phyloP scores from a whole-genome alignment of 2,888 invertebrate species.

The Torymus texanus region DNA sequence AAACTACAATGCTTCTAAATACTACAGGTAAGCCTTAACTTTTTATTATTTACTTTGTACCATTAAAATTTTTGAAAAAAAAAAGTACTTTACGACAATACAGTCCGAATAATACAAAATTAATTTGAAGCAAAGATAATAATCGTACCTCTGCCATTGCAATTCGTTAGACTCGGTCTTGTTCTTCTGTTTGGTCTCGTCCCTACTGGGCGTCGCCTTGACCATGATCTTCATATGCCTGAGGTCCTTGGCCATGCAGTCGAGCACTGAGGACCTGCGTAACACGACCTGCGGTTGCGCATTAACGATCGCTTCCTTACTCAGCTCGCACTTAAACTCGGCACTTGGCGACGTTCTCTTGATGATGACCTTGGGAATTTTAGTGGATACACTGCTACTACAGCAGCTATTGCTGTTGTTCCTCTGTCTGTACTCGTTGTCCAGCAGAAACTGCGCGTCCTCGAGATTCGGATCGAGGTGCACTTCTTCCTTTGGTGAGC shows the following conservation, averaged over 20 bases:
- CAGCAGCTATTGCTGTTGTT: constrained; percentile 45
- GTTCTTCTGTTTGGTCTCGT: constrained; percentile 22
- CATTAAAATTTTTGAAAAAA: no score
- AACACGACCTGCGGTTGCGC: constrained; percentile 71
- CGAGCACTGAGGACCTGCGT: constrained; percentile 67
- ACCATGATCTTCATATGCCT: constrained; percentile 65
- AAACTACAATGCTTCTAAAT: no score
- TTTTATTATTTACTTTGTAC: no score
- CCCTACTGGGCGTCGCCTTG: constrained; percentile 47
- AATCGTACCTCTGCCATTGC: constrained; percentile 51
- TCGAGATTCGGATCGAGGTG: constrained; percentile 46
- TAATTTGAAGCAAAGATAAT: not conserved
- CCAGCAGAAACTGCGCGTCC: constrained; percentile 49
- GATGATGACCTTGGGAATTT: constrained; percentile 73
- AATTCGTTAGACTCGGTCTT: constrained; percentile 48
- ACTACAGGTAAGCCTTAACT: no score
- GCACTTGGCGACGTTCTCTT: constrained; percentile 70
- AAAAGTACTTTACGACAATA: no score
- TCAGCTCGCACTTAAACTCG: constrained; percentile 73
- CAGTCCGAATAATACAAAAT: no score
- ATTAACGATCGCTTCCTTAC: constrained; percentile 66
- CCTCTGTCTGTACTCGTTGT: constrained; percentile 50
- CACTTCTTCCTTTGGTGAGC: constrained; percentile 55
- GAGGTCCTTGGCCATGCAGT: constrained; percentile 70
- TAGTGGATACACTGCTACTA: constrained; percentile 60